Conservation (phyloP, 2,113 vertebrate genomes). For the Lepus timidus region DNA sequence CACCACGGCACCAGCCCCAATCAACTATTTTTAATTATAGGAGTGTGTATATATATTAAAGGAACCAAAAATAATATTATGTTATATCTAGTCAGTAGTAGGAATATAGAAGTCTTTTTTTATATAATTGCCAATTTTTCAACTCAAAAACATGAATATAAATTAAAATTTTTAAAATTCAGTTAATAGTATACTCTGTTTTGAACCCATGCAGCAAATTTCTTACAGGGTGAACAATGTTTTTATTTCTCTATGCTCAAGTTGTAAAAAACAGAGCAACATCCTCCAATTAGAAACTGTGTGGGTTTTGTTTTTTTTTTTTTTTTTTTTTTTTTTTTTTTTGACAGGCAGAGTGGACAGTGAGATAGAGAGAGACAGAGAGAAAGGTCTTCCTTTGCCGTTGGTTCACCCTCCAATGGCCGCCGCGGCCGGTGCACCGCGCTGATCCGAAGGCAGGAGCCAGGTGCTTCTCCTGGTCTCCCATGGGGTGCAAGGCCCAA, state of each 20-base stretch:
- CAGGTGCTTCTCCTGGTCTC: too few species aligned
- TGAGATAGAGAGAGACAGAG: too few species aligned
- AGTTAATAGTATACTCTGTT: neutral
- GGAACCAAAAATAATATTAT: slow-evolving; percentile 13
- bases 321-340: too few species aligned
- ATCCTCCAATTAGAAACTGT: slow-evolving; percentile 36
- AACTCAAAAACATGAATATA: neutral
- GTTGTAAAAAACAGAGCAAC: slow-evolving; percentile 49
- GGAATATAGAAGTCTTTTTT: neutral
- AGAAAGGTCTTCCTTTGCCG: too few species aligned
- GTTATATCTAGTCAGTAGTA: neutral
- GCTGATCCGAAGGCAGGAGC: too few species aligned
- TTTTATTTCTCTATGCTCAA: neutral
- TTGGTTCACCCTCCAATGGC: too few species aligned
- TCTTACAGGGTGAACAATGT: neutral
- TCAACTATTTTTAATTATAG: neutral
- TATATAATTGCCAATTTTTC: slow-evolving; percentile 23
- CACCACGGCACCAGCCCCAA: too few species aligned
- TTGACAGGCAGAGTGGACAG: too few species aligned
- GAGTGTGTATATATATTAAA: neutral
- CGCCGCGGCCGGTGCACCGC: too few species aligned
- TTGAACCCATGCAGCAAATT: slow-evolving; percentile 38
- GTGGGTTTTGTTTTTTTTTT: too few species aligned
- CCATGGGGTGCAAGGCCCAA: too few species aligned
- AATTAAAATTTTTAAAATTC: neutral